phyloP scores from a whole-genome alignment of 1,140 invertebrate species.

The Drosophila lowei region DNA sequence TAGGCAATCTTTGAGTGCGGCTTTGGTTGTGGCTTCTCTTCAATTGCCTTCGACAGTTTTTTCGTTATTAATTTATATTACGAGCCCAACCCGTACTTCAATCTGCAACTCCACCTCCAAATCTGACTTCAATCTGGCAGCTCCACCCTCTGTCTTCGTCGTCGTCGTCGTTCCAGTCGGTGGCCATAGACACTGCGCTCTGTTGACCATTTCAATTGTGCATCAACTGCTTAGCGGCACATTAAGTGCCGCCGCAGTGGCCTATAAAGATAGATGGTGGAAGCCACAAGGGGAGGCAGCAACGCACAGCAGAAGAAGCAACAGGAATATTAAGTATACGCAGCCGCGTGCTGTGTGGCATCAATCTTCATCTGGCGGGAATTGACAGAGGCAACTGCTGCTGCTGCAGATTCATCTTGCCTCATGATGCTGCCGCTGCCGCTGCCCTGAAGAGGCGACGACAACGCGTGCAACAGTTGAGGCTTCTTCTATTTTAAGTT shows the following conservation, averaged over 20 bases:
- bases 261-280: slow-evolving; percentile 29
- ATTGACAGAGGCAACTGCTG: slow-evolving; percentile 44
- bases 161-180: slow-evolving; percentile 40
- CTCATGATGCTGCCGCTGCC: slow-evolving; percentile 9
- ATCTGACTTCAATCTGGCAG: slow-evolving; percentile 16
- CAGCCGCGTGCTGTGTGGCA: slow-evolving; percentile 49
- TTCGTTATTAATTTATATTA: slow-evolving; percentile 25
- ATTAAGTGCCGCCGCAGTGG: slow-evolving; percentile 44
- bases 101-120: slow-evolving; percentile 7
- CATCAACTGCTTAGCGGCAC: slow-evolving; percentile 53
- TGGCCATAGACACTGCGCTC: slow-evolving; percentile 55
- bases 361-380: slow-evolving; percentile 62
- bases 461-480: slow-evolving; percentile 70
- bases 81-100: too few species aligned
- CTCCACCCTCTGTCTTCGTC: slow-evolving; percentile 20
- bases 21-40: slow-evolving; percentile 28
- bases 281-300: slow-evolving; percentile 5
- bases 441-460: slow-evolving; percentile 62
- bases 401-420: slow-evolving; percentile 7
- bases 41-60: slow-evolving; percentile 55
- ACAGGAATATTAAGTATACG: slow-evolving; percentile 49
- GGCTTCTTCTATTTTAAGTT: slow-evolving; percentile 67
- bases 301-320: slow-evolving; percentile 9
- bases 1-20: too few species aligned
- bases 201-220: slow-evolving; percentile 57